Evolutionary conservation across 2,113 vertebrate genomes (phyloP), one percentile per base, ranked within the genome.

Genomic region (Pongo abelii): DNA sequence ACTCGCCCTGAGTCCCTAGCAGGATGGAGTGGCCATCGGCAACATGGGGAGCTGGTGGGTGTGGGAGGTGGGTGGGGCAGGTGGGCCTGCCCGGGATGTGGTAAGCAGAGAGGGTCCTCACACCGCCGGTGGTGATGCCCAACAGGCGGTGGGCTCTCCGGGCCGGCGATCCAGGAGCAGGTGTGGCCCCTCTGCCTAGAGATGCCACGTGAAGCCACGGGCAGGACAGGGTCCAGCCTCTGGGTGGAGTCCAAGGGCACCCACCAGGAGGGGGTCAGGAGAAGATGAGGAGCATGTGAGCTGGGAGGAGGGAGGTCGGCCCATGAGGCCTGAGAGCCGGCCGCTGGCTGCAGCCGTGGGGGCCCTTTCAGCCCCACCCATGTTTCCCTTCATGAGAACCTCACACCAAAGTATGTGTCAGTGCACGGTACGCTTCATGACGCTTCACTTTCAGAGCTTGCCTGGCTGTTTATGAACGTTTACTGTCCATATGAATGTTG

Each of bases 371-470:
- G 27, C 35, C 30, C 83, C 59, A 38, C 23, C 59, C 46, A 35
- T 22, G 4, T n/a, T 16, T 27, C 23, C 4, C 6, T 48, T 64
- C 22, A 25, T 30, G 46, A 30, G 35, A 61, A 7, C 18, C 27
- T 64, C 61, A 14, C 61, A 64, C 27, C 61, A 2, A 59, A 27
- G 1, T 30, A 12, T 9, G 13, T 23, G 57, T 13, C 7, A 5
- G 5, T 6, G 5, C 0, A 0, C 0, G 7, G 2, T 5, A 6
- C 3, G 1, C 61, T 40, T 7, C 57, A 48, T 16, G 1, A 17
- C 46, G 46, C 46, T 6, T 14, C 70, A 43, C 61, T 32, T 20
- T 30, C 22, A 52, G 59, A 50, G 20, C 11, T 30, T 40, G 75
- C 55, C n/a, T n/a, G 46, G 85, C 23, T 40, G 30, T 40, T 61